These are phyloP conservation scores for Nothura maculosa DNA, from an alignment of 2,797 vertebrate species.

Conservation along the genomic window DNA sequence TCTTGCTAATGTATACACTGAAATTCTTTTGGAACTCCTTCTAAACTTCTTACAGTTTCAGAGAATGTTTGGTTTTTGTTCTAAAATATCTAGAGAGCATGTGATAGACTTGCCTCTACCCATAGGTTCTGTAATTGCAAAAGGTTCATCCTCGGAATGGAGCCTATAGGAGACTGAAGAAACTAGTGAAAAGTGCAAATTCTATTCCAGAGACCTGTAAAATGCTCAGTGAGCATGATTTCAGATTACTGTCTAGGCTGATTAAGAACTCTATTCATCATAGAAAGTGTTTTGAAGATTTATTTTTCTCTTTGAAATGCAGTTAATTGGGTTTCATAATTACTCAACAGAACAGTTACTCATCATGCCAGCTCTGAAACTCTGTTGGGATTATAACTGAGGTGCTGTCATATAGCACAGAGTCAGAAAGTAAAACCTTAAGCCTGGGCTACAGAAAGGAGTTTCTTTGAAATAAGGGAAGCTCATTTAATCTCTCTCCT, in stretches of 20 bases:
- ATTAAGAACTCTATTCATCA: background rate
- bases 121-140: background rate
- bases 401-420: background rate
- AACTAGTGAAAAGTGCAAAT: background rate
- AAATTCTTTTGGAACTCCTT: background rate
- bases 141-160: accelerated
- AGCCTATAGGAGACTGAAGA: background rate
- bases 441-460: background rate
- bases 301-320: background rate
- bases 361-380: background rate
- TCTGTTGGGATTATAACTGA: slow-evolving; percentile 13
- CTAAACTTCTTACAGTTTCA: background rate
- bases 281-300: background rate
- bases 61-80: background rate
- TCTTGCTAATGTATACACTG: background rate
- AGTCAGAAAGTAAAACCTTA: slow-evolving; percentile 1
- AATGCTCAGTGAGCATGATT: background rate
- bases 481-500: slow-evolving; percentile 37
- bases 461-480: slow-evolving; percentile 24
- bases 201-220: background rate
- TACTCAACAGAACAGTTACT: slow-evolving; percentile 8
- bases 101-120: background rate
- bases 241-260: background rate
- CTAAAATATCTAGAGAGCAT: background rate
- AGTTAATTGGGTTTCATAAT: slow-evolving; percentile 21